Base-by-base conservation (phyloP, 2,888 invertebrate genomes). In the Leptinotarsa rubiginosa region DNA sequence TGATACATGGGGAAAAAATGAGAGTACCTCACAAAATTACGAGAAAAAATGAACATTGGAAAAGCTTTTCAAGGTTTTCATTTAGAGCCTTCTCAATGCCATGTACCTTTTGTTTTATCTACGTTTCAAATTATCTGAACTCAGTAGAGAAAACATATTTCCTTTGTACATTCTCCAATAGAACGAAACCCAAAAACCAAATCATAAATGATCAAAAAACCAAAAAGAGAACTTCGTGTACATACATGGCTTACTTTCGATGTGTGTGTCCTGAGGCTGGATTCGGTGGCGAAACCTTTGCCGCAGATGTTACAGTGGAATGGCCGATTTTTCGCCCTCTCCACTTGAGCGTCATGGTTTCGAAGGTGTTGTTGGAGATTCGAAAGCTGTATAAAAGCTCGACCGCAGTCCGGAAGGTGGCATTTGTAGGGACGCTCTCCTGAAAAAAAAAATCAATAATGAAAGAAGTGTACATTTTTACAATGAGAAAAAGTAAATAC, bases 341-440 rank as follows among this genome's bases (percentile, higher is more conserved):
- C 97, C 80, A 97, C 95, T 88, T 97, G 97, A 75, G 97, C 97
- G 87, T 97, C 98, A 89, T 98, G 97, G 89, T 97, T 98, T 81
- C 97, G 90, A 79, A 97, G 92, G 88, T 98, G 97, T 87, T 98
- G 98, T 87, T 98, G 97, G 15, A 98, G 92, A 89, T 98, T 98
- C 74, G 97, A 97, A 83, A 98, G 92, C 89, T 98, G 98, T 87
- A 97, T 98, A 90, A 98, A 98, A 80, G 97, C 97, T 83, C 97
- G 91, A 70, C 97, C 97, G 88, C 98, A 98, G 86, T 97, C 97
- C 73, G 97, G 96, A 83, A 97, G 92, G 88, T 97, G 97, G 88
- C 98, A 98, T 89, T 97, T 96, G 91, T 98, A 98, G 66, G 98
- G 98, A 82, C 97, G 93, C 90, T 98, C 98, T 85, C 98, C 98